Conservation (phyloP, 2,797 vertebrate genomes). For the Typhlichthys subterraneus region DNA sequence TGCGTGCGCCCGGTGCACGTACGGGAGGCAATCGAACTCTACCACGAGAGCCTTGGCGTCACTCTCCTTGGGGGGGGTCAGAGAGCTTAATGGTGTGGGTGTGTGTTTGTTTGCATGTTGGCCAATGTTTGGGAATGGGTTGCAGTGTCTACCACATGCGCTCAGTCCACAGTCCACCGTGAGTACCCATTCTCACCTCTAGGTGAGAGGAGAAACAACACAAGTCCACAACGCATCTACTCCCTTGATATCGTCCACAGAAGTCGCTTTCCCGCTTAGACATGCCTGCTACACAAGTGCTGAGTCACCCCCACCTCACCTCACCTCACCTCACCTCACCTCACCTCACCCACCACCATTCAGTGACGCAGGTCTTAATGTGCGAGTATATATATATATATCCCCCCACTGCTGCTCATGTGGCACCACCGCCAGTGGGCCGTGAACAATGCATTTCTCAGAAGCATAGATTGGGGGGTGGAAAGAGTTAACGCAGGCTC, state of each 20-base stretch:
- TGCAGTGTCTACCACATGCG: not conserved
- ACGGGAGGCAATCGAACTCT: conserved; percentile 29
- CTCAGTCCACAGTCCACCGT: not conserved
- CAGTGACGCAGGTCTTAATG: conserved; percentile 42
- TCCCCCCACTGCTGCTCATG: no score
- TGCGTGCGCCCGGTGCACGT: conserved; percentile 1
- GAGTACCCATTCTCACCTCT: not conserved
- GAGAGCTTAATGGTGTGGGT: not conserved
- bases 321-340: not conserved
- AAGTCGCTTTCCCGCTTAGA: conserved; percentile 36
- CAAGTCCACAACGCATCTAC: conserved; percentile 1
- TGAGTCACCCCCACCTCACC: conserved; percentile 78
- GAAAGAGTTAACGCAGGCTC: not conserved
- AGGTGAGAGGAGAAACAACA: no score
- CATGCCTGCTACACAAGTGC: conserved; percentile 64
- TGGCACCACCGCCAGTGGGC: conserved; percentile 42
- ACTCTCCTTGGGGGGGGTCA: conserved; percentile 9
- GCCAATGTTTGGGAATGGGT: not conserved
- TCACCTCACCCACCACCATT: conserved; percentile 33
- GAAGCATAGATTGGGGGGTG: conserved; percentile 36
- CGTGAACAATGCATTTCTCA: conserved; percentile 54
- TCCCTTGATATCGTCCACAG: conserved; percentile 16
- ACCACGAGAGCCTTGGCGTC: conserved; percentile 2
- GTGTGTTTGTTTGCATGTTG: not conserved
- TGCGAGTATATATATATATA: conserved; percentile 23